Evolutionary conservation across 2,888 invertebrate genomes (phyloP).

Genomic region (Graphium colonna): DNA sequence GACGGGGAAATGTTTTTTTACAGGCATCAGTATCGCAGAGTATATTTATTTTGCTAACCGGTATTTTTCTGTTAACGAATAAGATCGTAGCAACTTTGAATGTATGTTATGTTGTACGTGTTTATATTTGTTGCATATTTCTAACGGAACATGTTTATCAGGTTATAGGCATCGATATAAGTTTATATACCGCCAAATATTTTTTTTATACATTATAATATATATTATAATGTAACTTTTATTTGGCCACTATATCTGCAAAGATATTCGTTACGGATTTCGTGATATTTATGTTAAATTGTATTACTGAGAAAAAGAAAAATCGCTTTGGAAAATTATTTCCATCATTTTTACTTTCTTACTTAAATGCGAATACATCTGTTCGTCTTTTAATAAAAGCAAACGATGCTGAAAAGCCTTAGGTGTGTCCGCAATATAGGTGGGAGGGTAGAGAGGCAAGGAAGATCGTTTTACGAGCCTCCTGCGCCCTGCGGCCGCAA

Average conservation of each 20-base stretch:
- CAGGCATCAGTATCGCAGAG: conserved; percentile 3
- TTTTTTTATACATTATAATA: not conserved
- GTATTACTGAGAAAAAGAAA: no score
- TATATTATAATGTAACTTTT: no score
- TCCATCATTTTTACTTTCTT: no score
- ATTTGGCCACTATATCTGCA: no score
- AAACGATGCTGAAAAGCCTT: conserved; percentile 39
- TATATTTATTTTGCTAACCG: conserved; percentile 1
- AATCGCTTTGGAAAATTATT: no score
- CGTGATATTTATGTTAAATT: not conserved
- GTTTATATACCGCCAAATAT: not conserved
- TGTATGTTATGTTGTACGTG: not conserved
- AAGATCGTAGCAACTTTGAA: not conserved
- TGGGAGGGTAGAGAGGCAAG: conserved; percentile 52
- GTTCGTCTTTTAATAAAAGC: conserved; percentile 38
- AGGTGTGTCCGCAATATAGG: conserved; percentile 47
- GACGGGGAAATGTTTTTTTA: conserved; percentile 10
- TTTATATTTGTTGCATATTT: no score
- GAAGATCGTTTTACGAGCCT: conserved; percentile 49
- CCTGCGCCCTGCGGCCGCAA: conserved; percentile 54
- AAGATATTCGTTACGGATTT: not conserved
- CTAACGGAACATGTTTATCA: not conserved
- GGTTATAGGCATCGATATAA: no score
- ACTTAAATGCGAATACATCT: no score
- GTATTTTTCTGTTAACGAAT: not conserved